These are phyloP conservation scores for Drosophila setifemur DNA, from an alignment of 1,140 invertebrate genomes.

Conservation along the genomic window DNA sequence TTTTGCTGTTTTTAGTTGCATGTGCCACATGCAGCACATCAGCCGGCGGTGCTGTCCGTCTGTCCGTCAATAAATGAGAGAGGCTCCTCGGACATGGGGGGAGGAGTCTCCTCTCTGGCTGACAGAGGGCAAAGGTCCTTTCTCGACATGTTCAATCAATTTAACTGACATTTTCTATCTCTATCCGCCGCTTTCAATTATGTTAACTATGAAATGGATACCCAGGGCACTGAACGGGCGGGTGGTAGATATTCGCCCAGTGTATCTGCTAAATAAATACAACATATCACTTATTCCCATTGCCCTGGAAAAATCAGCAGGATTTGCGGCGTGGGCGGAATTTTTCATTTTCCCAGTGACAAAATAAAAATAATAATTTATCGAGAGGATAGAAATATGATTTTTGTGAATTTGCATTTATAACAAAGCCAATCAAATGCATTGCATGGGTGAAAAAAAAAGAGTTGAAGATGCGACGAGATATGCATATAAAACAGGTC, in stretches of 20 bases:
- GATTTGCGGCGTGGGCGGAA: too few relatives aligned
- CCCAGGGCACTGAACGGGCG: too few relatives aligned
- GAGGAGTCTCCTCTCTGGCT: background rate
- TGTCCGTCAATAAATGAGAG: slow-evolving; percentile 21
- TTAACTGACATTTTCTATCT: slow-evolving; percentile 39
- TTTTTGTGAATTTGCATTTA: too few relatives aligned
- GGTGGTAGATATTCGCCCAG: too few relatives aligned
- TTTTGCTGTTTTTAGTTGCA: background rate
- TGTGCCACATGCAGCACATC: slow-evolving; percentile 14
- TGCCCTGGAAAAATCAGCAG: too few relatives aligned
- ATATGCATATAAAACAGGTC: background rate
- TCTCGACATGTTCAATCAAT: slow-evolving; percentile 57
- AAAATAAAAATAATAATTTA: too few relatives aligned
- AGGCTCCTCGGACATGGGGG: background rate
- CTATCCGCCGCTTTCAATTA: slow-evolving; percentile 16
- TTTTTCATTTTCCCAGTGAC: too few relatives aligned
- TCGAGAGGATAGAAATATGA: too few relatives aligned
- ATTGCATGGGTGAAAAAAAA: slow-evolving; percentile 3
- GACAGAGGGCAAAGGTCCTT: slow-evolving; percentile 21
- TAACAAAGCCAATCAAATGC: slow-evolving; percentile 12
- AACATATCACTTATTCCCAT: too few relatives aligned
- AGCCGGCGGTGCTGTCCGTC: slow-evolving; percentile 8
- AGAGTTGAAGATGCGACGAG: background rate
- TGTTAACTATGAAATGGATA: slow-evolving; percentile 19
- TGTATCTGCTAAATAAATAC: too few relatives aligned